These are phyloP conservation scores for Hyles vespertilio DNA, from an alignment of 1,140 invertebrate genomes.

Conservation along the genomic window DNA sequence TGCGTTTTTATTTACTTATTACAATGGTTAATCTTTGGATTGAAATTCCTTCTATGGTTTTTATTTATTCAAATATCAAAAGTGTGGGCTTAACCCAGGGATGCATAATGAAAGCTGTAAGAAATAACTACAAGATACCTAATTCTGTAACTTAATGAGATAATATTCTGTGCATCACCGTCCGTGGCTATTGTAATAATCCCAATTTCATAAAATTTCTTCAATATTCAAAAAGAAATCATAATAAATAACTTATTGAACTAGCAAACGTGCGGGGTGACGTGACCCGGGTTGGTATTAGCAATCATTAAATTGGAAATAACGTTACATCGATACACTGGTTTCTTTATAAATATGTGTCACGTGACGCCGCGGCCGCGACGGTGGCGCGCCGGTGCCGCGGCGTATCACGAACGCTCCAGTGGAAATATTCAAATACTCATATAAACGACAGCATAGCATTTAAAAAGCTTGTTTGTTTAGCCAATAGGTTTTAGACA, in stretches of 20 bases:
- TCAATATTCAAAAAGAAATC: constrained; percentile 8
- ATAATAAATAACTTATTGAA: constrained; percentile 20
- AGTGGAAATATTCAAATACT: constrained; percentile 73
- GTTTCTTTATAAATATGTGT: constrained; percentile 74
- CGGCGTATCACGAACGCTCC: constrained; percentile 64
- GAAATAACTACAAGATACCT: no score
- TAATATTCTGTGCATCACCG: no score
- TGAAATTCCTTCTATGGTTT: no score
- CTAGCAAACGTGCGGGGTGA: constrained; percentile 51
- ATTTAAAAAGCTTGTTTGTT: constrained; percentile 75
- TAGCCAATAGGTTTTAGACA: constrained; percentile 68
- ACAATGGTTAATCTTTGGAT: no score
- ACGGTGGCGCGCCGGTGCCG: constrained; percentile 50
- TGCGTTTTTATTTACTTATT: no score
- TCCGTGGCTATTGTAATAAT: no score
- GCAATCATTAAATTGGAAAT: constrained; percentile 75
- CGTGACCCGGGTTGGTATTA: constrained; percentile 65
- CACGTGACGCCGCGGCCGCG: constrained; percentile 68
- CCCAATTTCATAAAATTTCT: neutral
- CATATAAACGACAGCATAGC: constrained; percentile 74
- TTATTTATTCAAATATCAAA: no score
- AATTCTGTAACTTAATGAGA: no score
- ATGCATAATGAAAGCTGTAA: no score
- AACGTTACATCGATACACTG: constrained; percentile 68
- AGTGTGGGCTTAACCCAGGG: no score